Evolutionary conservation across 2,888 invertebrate species (phyloP).

Genomic region (Phytoseiulus persimilis): DNA sequence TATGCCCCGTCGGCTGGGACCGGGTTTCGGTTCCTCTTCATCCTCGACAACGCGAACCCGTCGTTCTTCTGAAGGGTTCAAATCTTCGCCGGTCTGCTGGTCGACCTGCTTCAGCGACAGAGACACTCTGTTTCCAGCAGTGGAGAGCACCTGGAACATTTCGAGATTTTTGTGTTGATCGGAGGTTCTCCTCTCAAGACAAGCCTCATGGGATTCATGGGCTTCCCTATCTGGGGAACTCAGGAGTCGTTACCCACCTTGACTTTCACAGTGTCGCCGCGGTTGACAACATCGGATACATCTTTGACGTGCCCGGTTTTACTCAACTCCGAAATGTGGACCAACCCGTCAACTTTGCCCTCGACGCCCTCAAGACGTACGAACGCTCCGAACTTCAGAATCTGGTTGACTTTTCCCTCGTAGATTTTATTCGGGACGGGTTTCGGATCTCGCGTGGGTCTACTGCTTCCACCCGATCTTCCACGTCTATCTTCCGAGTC

Average conservation of each 20-base stretch:
- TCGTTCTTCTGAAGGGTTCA: constrained; percentile 64
- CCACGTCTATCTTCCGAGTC: neutral
- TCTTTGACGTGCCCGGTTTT: constrained; percentile 86
- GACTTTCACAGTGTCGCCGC: constrained; percentile 80
- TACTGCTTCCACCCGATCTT: neutral
- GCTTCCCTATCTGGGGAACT: too few relatives aligned
- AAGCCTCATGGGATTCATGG: too few relatives aligned
- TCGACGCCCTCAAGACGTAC: constrained; percentile 85
- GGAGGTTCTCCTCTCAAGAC: neutral
- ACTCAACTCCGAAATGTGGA: constrained; percentile 86
- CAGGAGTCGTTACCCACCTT: constrained; percentile 44
- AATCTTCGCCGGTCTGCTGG: constrained; percentile 83
- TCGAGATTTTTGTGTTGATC: neutral
- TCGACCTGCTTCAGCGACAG: constrained; percentile 96
- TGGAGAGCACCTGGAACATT: constrained; percentile 67
- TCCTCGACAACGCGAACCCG: constrained; percentile 48
- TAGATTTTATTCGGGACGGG: constrained; percentile 61
- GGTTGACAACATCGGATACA: constrained; percentile 82
- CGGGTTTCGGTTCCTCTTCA: constrained; percentile 73
- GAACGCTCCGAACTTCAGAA: constrained; percentile 96
- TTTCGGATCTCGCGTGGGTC: neutral
- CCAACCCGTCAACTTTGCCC: constrained; percentile 82
- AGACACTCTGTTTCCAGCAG: constrained; percentile 89
- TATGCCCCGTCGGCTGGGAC: constrained; percentile 60
- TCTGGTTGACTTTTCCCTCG: constrained; percentile 82